Percentiles rank a stretch among this genome's conserved stretches.
phyloP scores from a whole-genome alignment of 2,113 vertebrate genomes.

The Pteronura brasiliensis region DNA sequence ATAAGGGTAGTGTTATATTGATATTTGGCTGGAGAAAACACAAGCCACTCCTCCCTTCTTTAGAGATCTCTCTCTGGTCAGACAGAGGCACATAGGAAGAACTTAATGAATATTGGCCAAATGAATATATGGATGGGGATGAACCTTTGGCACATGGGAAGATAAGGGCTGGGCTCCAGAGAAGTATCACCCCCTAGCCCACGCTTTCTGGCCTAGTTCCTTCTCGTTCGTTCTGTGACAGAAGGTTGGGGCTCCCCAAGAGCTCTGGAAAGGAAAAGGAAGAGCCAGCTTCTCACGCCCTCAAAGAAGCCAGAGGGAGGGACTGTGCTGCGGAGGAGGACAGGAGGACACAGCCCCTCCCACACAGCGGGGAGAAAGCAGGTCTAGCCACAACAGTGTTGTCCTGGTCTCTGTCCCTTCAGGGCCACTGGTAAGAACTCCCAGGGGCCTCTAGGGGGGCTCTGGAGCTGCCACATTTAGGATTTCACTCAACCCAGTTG shows the following conservation, averaged over 20 bases:
- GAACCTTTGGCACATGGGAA: background rate
- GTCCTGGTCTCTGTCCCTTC: background rate
- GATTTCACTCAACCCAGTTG: background rate
- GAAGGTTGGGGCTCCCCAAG: background rate
- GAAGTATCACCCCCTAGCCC: background rate
- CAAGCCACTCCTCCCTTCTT: background rate
- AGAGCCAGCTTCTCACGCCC: background rate
- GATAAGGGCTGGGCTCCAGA: background rate
- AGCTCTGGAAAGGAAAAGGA: background rate
- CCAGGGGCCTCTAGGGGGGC: background rate
- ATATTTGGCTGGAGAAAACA: conserved; percentile 17
- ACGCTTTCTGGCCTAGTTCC: background rate
- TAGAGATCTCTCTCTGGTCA: background rate
- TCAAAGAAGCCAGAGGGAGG: background rate
- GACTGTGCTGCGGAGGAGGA: no score
- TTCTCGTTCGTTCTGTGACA: background rate
- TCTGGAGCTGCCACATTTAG: background rate
- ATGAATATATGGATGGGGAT: background rate
- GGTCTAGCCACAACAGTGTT: background rate
- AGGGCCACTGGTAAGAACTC: background rate
- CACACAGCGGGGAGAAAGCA: background rate
- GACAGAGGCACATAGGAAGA: background rate
- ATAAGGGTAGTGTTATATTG: background rate
- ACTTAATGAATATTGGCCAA: background rate
- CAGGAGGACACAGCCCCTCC: background rate